Percentiles rank a stretch among this genome's conserved stretches.
Evolutionary conservation across 2,113 vertebrate species (phyloP).

Genomic region (Carollia perspicillata): DNA sequence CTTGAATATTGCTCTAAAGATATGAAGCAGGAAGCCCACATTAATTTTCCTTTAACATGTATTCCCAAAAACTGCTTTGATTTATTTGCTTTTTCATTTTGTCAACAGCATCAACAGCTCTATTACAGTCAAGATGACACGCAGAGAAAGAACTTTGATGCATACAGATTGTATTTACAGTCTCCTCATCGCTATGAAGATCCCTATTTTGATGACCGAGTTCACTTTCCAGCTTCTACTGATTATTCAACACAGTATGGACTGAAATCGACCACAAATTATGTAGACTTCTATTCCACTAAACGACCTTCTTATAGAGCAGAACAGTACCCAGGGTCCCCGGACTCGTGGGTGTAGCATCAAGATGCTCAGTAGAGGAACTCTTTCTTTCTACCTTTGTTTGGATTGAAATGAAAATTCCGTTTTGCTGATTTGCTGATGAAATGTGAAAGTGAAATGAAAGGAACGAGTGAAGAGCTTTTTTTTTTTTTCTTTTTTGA

Average conservation of each 20-base stretch:
- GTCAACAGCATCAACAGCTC: slow-evolving; percentile 87
- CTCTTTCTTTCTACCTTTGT: slow-evolving; percentile 78
- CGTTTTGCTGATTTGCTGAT: slow-evolving; percentile 75
- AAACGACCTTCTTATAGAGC: slow-evolving; percentile 93
- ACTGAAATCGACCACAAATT: slow-evolving; percentile 95
- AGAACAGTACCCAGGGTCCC: slow-evolving; percentile 97
- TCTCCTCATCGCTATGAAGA: slow-evolving; percentile 95
- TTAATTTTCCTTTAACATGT: slow-evolving; percentile 24
- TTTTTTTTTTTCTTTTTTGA: slow-evolving; percentile 68
- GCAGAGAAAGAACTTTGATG: slow-evolving; percentile 92
- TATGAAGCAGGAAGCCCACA: not conserved
- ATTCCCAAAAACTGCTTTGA: slow-evolving; percentile 49
- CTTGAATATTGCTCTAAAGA: slow-evolving; percentile 8
- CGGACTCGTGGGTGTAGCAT: slow-evolving; percentile 97
- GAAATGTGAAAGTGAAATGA: slow-evolving; percentile 88
- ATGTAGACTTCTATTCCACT: slow-evolving; percentile 98
- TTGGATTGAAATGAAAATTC: slow-evolving; percentile 78
- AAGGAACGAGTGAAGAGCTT: slow-evolving; percentile 84
- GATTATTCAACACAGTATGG: slow-evolving; percentile 91
- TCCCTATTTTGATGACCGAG: slow-evolving; percentile 91
- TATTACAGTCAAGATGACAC: slow-evolving; percentile 91
- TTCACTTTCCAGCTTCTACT: slow-evolving; percentile 89
- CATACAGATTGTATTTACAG: slow-evolving; percentile 94
- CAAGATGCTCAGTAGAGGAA: slow-evolving; percentile 71
- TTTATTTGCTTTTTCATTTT: slow-evolving; percentile 62